Base-by-base conservation (phyloP, 2,797 vertebrate genomes). In the Sphaeramia orbicularis region DNA sequence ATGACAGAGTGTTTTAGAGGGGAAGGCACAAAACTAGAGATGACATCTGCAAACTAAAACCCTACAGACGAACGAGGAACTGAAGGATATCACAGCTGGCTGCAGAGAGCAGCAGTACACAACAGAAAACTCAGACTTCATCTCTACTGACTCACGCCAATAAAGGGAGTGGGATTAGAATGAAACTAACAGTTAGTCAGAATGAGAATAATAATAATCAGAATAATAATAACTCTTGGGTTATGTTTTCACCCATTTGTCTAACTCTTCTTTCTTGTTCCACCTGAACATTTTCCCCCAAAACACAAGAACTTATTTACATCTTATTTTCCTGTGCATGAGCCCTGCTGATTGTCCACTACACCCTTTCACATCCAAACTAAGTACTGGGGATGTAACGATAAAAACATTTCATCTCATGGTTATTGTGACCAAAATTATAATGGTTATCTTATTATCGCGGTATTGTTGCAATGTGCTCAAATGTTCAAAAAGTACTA, bases 21-120 rank as follows among this genome's bases (percentile, higher is more conserved):
- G 83, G 77, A 92, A 93, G 91, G 92, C 89, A 91, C 91, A 65
- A 79, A 86, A 92, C 91, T 87, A 89, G 79, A 82, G 84, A 81
- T 81, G 45, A 87, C 74, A 75, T 78, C 73, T 81, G 66, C 67
- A 81, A 87, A 79, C 7, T 19, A 74, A 85, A 87, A 77, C 85
- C 74, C 70, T 75, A 84, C 76, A 5, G 67, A 86, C 74, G 6
- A 30, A 85, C 80, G n/a, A 9, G 41, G 80, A 78, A 68, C 65
- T 14, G 30, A 51, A 44, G 43, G 63, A 72, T 43, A 58, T 54
- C 21, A 21, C 78, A 81, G 37, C 2, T n/a, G 59, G 82, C 36
- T 11, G 16, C 37, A 2, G 35, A 65, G 80, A 82, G n/a, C n/a
- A 52, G 10, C 75, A 78, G 44, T n/a, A 78, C 89, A 77, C 62